Evolutionary conservation across 64 coral and sea anemone genomes (phyloP), one percentile per base, ranked within the genome.

Genomic region (Platygyra sinensis): DNA sequence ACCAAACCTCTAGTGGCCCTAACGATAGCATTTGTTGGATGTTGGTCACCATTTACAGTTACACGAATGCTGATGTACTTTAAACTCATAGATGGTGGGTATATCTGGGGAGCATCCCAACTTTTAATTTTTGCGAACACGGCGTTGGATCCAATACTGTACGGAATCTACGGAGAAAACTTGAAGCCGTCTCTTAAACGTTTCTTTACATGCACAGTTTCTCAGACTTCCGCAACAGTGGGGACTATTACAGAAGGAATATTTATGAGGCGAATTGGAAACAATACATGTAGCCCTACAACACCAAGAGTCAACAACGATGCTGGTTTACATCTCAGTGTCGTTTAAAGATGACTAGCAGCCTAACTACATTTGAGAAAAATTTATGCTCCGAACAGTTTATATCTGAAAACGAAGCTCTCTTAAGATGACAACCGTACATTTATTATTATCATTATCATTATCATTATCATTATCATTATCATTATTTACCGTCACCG

Each of bases 161-260:
- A 91, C 57, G 80, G 89, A 13, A 76, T 91, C 59, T 91, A 91
- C 52, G 60, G 89, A 30, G 80, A 73, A 20, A 83, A 91, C 33
- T 52, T 91, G 38, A 81, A 83, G 27, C 14, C 30, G 29, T 84
- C 50, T 64, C 67, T 91, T 18, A 67, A 36, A 73, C 78, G 49
- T 22, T 31, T 89, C 10, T 55, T 80, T 65, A 36, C 38, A 1
- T 80, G 88, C 22, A 30, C 17, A 7, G 8, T 4, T 72, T 12
- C 13, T 72, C 17, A 22, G 16, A 33, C 17, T 5, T 27, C 24
- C 74, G 16, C 67, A 52, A 25, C 38, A 7, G 62, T 71, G 62
- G 6, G 36, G 63, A 22, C 16, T 12, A 7, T 25, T 1, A 67
- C 24, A 67, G 17, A 19, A 25, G 63, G 20, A 67, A 67, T 4